A percentile compares a stretch with the other conserved stretches of the same genome.
phyloP scores from a whole-genome alignment of 2,888 invertebrate genomes.

The Emmelina monodactyla region DNA sequence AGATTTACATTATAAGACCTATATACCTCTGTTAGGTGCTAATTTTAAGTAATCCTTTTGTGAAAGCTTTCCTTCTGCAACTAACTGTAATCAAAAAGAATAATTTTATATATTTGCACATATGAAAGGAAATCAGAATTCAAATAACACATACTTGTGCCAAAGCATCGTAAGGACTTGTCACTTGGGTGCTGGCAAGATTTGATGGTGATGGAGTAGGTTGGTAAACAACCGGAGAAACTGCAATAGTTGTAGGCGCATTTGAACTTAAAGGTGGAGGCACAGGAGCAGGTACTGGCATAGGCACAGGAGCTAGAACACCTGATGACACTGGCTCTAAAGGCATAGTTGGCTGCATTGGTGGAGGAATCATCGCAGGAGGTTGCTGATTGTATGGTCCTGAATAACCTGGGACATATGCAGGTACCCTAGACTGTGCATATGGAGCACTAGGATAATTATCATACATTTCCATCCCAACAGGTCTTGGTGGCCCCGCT shows the following conservation, averaged over 20 bases:
- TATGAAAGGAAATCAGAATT: slow-evolving; percentile 21
- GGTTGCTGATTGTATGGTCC: too few species aligned
- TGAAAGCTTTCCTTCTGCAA: slow-evolving; percentile 54
- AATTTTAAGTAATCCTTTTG: slow-evolving; percentile 53
- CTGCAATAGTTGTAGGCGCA: not conserved
- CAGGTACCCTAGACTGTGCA: not conserved
- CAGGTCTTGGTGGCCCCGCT: slow-evolving; percentile 1
- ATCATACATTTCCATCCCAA: too few species aligned
- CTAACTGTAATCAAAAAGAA: slow-evolving; percentile 40
- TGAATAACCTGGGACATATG: slow-evolving; percentile 15
- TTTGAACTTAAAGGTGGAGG: slow-evolving; percentile 11
- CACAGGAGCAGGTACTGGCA: slow-evolving; percentile 20
- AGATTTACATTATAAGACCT: slow-evolving; percentile 1
- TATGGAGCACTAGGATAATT: not conserved
- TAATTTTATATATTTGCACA: slow-evolving; percentile 3
- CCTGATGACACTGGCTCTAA: too few species aligned
- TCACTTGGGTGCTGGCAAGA: slow-evolving; percentile 11
- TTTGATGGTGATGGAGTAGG: slow-evolving; percentile 22
- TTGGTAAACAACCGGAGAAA: slow-evolving; percentile 18
- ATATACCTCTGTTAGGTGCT: slow-evolving; percentile 50
- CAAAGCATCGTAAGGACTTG: slow-evolving; percentile 44
- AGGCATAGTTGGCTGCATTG: too few species aligned
- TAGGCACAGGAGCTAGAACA: slow-evolving; percentile 8
- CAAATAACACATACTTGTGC: too few species aligned
- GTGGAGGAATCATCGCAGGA: too few species aligned